phyloP scores from a whole-genome alignment of 2,797 vertebrate genomes.

The Clarias pachynema region DNA sequence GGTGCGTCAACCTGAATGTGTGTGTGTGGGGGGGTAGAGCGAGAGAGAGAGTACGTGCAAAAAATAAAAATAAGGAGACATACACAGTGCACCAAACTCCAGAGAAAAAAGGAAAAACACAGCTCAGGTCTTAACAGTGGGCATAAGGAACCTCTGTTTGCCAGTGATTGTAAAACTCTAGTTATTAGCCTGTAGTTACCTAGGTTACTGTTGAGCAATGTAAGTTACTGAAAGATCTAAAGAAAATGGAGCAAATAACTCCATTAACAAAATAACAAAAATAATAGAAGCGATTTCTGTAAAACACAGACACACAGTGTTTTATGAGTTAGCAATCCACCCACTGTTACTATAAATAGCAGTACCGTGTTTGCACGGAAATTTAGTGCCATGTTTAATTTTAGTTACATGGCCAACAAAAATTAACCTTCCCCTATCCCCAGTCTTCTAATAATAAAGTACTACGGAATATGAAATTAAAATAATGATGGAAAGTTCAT shows the following conservation, averaged over 20 bases:
- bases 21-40: too few relatives aligned
- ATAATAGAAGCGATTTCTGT: neutral
- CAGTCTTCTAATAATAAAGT: constrained; percentile 30
- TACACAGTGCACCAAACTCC: too few relatives aligned
- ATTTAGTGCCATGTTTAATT: constrained; percentile 24
- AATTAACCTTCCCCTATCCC: neutral
- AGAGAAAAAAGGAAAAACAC: too few relatives aligned
- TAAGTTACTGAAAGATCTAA: neutral
- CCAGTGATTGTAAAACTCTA: neutral
- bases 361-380: constrained; percentile 34
- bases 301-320: constrained; percentile 1
- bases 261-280: too few relatives aligned
- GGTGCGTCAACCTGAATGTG: too few relatives aligned
- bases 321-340: constrained; percentile 18
- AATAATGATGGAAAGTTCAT: constrained; percentile 38
- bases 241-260: neutral
- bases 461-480: neutral
- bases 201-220: too few relatives aligned
- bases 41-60: too few relatives aligned
- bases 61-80: too few relatives aligned
- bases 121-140: too few relatives aligned
- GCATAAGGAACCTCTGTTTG: neutral
- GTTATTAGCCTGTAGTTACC: too few relatives aligned
- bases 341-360: constrained; percentile 17
- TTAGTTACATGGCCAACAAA: constrained; percentile 12